Evolutionary conservation across 2,888 invertebrate species (phyloP).

Genomic region (Drosophila atripex): DNA sequence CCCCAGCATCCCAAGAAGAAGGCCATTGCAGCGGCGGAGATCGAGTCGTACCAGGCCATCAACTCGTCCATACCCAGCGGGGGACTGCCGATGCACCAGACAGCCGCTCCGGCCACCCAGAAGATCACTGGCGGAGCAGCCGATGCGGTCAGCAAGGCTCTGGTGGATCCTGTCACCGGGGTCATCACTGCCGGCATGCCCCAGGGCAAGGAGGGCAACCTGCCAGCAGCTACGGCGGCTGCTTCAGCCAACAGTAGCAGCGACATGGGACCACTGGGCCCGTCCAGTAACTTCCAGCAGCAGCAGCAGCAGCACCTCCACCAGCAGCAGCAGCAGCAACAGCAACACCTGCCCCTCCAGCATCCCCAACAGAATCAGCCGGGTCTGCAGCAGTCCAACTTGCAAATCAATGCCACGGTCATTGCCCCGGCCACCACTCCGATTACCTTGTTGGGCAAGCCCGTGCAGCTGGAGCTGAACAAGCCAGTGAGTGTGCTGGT

Average conservation of each 20-base stretch:
- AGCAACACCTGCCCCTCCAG: conserved; percentile 40
- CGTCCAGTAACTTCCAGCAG: conserved; percentile 22
- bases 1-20: conserved; percentile 82
- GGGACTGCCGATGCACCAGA: conserved; percentile 73
- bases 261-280: conserved; percentile 17
- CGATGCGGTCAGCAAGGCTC: conserved; percentile 85
- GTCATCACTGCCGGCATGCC: conserved; percentile 87
- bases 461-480: conserved; percentile 70
- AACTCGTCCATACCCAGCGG: conserved; percentile 71
- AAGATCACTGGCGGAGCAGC: conserved; percentile 82
- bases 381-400: conserved; percentile 44
- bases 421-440: conserved; percentile 62
- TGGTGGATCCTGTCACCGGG: conserved; percentile 91
- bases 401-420: conserved; percentile 57
- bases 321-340: conserved; percentile 46
- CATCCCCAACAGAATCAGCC: conserved; percentile 47
- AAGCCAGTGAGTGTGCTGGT: conserved; percentile 82
- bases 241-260: conserved; percentile 62
- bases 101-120: conserved; percentile 74
- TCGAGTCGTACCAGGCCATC: conserved; percentile 78
- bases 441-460: conserved; percentile 68
- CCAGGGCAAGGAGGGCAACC: conserved; percentile 87
- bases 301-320: conserved; percentile 55
- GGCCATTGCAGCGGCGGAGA: conserved; percentile 81
- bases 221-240: conserved; percentile 78